These are phyloP conservation scores for Phyllostomus discolor DNA, from an alignment of 2,113 vertebrate genomes.

Conservation along the genomic window DNA sequence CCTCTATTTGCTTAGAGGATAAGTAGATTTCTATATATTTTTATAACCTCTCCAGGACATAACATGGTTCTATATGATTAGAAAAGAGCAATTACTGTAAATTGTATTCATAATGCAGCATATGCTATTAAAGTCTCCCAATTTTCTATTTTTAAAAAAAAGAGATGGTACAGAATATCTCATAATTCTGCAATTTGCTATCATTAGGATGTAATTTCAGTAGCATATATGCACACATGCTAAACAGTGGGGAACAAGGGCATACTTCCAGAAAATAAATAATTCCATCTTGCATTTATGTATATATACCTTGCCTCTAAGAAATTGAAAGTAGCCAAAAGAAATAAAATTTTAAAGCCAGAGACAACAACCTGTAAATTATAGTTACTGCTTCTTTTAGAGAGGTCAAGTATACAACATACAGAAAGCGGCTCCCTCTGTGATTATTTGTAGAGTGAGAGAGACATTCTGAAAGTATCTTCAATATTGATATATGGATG, in stretches of 20 bases:
- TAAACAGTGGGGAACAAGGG: conserved; percentile 16
- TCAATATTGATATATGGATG: not conserved
- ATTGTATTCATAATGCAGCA: conserved; percentile 53
- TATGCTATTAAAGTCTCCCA: conserved; percentile 55
- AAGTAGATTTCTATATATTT: conserved; percentile 64
- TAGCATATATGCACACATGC: conserved; percentile 23
- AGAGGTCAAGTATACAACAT: not conserved
- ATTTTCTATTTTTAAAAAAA: conserved; percentile 41
- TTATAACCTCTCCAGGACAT: conserved; percentile 35
- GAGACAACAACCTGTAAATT: conserved; percentile 25
- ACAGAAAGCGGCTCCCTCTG: not conserved
- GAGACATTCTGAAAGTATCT: not conserved
- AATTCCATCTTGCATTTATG: conserved; percentile 14
- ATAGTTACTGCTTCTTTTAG: not conserved
- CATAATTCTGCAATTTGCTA: conserved; percentile 59
- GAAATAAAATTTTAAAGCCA: conserved; percentile 49
- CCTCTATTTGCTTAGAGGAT: conserved; percentile 45
- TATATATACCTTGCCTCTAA: conserved; percentile 28
- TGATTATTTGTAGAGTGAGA: not conserved
- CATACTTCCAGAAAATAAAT: conserved; percentile 41
- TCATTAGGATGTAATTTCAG: conserved; percentile 56
- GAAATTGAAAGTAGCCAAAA: conserved; percentile 49
- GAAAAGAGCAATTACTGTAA: conserved; percentile 54
- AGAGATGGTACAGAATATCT: conserved; percentile 31
- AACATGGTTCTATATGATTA: conserved; percentile 52